These are phyloP conservation scores for Pandion haliaetus DNA, from an alignment of 2,113 vertebrate species.

Conservation along the genomic window DNA sequence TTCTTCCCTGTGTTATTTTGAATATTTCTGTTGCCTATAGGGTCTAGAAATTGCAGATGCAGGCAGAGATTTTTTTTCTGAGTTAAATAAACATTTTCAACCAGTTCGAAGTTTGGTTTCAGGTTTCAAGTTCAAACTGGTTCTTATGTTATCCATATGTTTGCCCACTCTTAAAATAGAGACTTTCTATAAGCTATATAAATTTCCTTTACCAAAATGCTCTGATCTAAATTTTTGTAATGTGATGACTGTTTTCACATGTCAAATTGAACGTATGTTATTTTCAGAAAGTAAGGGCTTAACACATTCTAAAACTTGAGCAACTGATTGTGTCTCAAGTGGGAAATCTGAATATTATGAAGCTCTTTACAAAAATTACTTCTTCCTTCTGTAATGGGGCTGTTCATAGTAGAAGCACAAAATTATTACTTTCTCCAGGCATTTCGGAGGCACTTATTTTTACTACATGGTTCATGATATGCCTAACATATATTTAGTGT, in stretches of 20 bases:
- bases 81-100: conserved; percentile 31
- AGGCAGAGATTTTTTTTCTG: not conserved
- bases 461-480: not conserved
- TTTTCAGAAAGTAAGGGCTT: not conserved
- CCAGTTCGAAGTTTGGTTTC: not conserved
- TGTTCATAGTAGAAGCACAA: not conserved
- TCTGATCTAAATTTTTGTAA: not conserved
- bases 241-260: not conserved
- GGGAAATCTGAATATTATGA: not conserved
- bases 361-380: not conserved
- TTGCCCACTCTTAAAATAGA: not conserved
- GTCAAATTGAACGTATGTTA: not conserved
- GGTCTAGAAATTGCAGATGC: conserved; percentile 10
- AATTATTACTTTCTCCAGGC: not conserved
- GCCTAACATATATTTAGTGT: not conserved
- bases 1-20: not conserved
- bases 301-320: not conserved
- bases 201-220: not conserved
- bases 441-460: not conserved
- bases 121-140: not conserved
- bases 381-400: not conserved
- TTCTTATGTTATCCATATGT: conserved; percentile 29
- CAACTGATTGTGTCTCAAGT: not conserved
- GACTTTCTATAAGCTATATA: not conserved
- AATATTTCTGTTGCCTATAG: not conserved